Evolutionary conservation across 2,113 vertebrate genomes (phyloP), one percentile per base, ranked within the genome.

Genomic region (Elanoides forficatus): DNA sequence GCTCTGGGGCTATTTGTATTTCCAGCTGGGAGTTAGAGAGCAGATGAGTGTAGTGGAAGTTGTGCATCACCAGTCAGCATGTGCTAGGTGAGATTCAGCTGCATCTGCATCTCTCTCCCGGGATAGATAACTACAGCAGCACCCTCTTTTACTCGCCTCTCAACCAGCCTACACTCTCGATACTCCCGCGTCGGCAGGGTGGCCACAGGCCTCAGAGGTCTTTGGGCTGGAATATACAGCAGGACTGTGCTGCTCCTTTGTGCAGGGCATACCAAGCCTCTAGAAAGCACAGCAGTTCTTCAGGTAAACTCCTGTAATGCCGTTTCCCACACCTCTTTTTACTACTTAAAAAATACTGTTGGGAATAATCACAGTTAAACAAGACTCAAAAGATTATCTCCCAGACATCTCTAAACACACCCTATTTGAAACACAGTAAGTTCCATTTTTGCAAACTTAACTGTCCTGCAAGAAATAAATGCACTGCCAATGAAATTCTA

Each of bases 121-220:
- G 48, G 14, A 56, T 0, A 56, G 34, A 7, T 5, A 75, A 55
- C 30, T 43, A 14, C 15, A 74, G 19, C 65, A 90, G 26, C 14
- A 71, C 59, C 32, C 23, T 53, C 16, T 8, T 76, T 63, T 8
- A 34, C 18, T 56, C 45, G 23, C 16, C 18, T 66, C 20, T 27
- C 1, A 0, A 15, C 7, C 23, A 21, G 14, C 32, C 19, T 52
- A n/a, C 10, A 0, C 13, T 27, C 43, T 59, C 2, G 1, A 15
- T 16, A 4, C 6, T 63, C 55, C 18, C 8, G 2, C 4, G 16
- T 15, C 1, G 4, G 10, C 34, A 90, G 32, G 7, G 14, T 21
- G 45, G 30, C 15, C 43, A 70, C 78, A 85, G 48, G 15, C 22
- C 7, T 10, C 29, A 45, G 29, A 58, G 4, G 20, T 43, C 48